Conservation (phyloP, 2,113 vertebrate genomes). For the Hippolais icterina region DNA sequence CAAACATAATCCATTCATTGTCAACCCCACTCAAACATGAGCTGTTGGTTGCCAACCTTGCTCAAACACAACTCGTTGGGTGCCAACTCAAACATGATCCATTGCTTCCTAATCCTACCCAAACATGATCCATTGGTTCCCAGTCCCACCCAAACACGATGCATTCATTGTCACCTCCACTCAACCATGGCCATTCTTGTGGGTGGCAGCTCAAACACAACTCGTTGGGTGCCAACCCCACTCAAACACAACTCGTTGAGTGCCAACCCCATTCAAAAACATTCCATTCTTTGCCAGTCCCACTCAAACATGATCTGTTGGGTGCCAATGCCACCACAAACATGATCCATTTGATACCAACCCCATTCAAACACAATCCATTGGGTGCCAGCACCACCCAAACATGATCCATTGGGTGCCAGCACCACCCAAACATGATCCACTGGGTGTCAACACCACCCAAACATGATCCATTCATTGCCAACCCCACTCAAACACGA, state of each 20-base stretch:
- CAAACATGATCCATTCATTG: fast-evolving
- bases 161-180: no score
- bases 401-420: neutral
- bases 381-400: neutral
- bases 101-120: neutral
- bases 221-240: neutral
- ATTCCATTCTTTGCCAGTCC: no score
- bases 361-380: neutral
- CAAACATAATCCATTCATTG: neutral
- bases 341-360: fast-evolving
- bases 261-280: no score
- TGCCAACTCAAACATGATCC: neutral
- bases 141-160: no score
- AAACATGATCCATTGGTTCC: no score
- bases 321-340: neutral
- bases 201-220: no score
- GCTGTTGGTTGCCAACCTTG: fast-evolving
- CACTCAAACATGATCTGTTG: fast-evolving
- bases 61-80: neutral
- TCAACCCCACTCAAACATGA: no score
- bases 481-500: neutral
- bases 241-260: no score
- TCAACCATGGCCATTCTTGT: no score
- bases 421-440: fast-evolving
- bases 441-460: fast-evolving